phyloP scores from a whole-genome alignment of 2,113 vertebrate species.

The Sander vitreus region DNA sequence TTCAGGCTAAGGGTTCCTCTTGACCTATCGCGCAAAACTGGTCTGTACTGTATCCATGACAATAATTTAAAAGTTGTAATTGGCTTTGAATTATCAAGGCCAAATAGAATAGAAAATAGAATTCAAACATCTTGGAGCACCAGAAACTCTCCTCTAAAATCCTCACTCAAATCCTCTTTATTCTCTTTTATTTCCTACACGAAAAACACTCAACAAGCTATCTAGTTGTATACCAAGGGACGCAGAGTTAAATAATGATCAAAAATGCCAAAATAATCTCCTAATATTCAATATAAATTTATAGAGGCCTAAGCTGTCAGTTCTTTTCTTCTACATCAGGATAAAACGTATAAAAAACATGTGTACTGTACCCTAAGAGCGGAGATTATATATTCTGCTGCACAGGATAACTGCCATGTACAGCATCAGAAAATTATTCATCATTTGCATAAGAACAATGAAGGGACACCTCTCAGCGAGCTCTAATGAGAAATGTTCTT shows the following conservation, averaged over 20 bases:
- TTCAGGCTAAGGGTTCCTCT: background rate
- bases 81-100: background rate
- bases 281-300: background rate
- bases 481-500: slow-evolving; percentile 58
- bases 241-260: background rate
- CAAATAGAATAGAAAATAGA: background rate
- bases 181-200: background rate
- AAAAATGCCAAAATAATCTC: background rate
- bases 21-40: background rate
- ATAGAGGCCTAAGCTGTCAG: background rate
- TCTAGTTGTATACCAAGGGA: background rate
- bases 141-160: background rate
- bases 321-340: background rate
- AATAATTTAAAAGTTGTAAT: background rate
- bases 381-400: slow-evolving; percentile 41
- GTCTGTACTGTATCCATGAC: background rate
- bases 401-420: slow-evolving; percentile 34
- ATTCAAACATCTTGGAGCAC: background rate
- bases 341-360: background rate
- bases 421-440: slow-evolving; percentile 39
- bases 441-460: slow-evolving; percentile 67
- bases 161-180: background rate
- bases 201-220: background rate
- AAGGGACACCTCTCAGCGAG: slow-evolving; percentile 38
- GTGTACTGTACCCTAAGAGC: background rate